Evolutionary conservation across 2,797 vertebrate species (phyloP).

Genomic region (Miichthys miiuy): DNA sequence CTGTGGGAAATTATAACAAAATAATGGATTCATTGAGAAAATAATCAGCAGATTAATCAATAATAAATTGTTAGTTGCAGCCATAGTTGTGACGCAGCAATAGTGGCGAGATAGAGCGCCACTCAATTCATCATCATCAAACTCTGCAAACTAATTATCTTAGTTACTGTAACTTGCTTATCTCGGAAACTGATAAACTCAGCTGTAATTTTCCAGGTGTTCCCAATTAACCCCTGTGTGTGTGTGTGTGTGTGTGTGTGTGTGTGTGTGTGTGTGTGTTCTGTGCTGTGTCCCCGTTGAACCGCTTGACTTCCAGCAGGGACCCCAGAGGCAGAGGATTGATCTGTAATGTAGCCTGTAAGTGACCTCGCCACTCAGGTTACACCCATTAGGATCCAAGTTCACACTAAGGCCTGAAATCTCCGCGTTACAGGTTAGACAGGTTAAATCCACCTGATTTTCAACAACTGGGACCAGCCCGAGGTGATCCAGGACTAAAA

Average conservation of each 20-base stretch:
- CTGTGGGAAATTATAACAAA: neutral
- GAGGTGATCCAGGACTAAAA: neutral
- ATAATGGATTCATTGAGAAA: neutral
- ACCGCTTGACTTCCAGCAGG: conserved; percentile 66
- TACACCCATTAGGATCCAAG: conserved; percentile 62
- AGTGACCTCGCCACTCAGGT: conserved; percentile 74
- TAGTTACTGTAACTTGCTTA: conserved; percentile 20
- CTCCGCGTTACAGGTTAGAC: conserved; percentile 39
- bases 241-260: conserved; percentile 1
- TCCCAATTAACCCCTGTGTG: conserved; percentile 24
- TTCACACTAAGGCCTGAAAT: conserved; percentile 48
- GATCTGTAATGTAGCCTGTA: conserved; percentile 83
- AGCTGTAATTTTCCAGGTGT: conserved; percentile 38
- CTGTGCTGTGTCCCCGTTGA: conserved; percentile 39
- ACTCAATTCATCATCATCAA: conserved; percentile 5
- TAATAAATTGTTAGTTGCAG: neutral
- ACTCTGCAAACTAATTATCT: conserved; percentile 19
- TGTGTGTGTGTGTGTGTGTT: conserved; percentile 28
- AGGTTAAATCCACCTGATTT: conserved; percentile 23
- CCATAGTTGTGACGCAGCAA: neutral
- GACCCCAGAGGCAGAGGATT: conserved; percentile 72
- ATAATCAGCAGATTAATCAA: neutral
- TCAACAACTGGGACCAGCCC: neutral
- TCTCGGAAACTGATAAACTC: conserved; percentile 33
- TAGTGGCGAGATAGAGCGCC: neutral